phyloP scores from a whole-genome alignment of 2,113 vertebrate species.

The Indri indri region DNA sequence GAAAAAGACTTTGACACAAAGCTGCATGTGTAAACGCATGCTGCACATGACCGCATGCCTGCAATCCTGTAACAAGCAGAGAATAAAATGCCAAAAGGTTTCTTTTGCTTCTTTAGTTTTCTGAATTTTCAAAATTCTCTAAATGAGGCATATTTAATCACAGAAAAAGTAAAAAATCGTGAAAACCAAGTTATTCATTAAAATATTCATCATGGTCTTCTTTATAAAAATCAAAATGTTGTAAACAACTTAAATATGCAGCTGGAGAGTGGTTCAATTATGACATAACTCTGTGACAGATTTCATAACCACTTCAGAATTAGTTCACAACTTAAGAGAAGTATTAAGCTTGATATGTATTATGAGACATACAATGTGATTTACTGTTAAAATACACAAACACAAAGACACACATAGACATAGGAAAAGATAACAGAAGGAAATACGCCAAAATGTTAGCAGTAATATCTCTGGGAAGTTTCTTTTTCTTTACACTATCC shows the following conservation, averaged over 20 bases:
- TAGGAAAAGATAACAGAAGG: not conserved
- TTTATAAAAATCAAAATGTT: slow-evolving; percentile 33
- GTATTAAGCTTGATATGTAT: not conserved
- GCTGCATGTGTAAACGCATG: not conserved
- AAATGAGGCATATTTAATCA: not conserved
- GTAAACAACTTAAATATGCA: not conserved
- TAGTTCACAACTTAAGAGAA: not conserved
- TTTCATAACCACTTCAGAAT: not conserved
- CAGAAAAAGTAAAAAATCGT: not conserved
- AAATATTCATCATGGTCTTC: not conserved
- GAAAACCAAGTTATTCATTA: not conserved
- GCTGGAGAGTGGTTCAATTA: not conserved
- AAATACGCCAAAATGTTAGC: not conserved
- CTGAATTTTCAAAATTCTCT: not conserved
- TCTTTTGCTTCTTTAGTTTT: slow-evolving; percentile 35
- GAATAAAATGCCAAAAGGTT: not conserved
- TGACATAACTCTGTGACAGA: not conserved
- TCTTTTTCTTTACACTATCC: not conserved
- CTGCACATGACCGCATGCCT: not conserved
- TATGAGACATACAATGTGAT: not conserved
- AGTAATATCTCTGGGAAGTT: not conserved
- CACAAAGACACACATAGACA: not conserved
- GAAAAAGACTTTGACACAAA: not conserved
- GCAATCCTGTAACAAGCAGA: not conserved
- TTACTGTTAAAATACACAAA: not conserved